Evolutionary conservation across 2,888 invertebrate genomes (phyloP), one percentile per base, ranked within the genome.

Genomic region (Endomychus coccineus): DNA sequence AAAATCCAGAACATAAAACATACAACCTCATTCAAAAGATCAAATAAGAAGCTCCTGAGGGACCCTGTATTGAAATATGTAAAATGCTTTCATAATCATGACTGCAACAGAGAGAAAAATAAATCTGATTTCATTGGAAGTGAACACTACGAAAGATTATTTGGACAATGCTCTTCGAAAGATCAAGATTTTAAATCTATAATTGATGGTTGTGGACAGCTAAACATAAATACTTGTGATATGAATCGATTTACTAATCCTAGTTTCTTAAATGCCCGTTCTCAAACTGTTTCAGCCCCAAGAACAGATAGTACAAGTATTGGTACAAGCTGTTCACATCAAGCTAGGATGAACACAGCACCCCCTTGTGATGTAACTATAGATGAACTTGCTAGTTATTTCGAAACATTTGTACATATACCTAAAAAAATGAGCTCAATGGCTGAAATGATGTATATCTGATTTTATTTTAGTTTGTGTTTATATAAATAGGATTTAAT

Each of bases 391-490:
- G 92, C 94, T 43, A 85, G 90, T 64, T 95, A 95, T 68, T 91
- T 95, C 66, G 94, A 95, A 69, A 87, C 90, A 44, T 81, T 88
- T 70, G 88, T 94, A 49, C 87, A 94, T 73, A 92, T 95, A 72
- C 94, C 94, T 48, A 91, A 91, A 69, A 94, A 95, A 67, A 95
- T 95, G 94, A 92, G 92, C 29, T 80, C 83, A 39, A 94, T 94
- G 94, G 94, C 94, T 40, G 92, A 94, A 72, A 92, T 92, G 91
- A 95, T 94, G 94, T 95, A 95, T 64, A 92, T 90, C 69, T 88
- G 74, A 76, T 36, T 10, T 34, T 40, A 27, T 40, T 24, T 35
- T n/a, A n/a, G n/a, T 10, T 32, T 32, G 10, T 34, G 19, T 38
- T 29, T 34, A 29, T 34, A 39, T 21, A 25, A 28, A 12, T 36